Percentiles rank a stretch among this genome's conserved stretches.
Conservation (phyloP, 2,797 vertebrate genomes). For the Myioborus miniatus region DNA sequence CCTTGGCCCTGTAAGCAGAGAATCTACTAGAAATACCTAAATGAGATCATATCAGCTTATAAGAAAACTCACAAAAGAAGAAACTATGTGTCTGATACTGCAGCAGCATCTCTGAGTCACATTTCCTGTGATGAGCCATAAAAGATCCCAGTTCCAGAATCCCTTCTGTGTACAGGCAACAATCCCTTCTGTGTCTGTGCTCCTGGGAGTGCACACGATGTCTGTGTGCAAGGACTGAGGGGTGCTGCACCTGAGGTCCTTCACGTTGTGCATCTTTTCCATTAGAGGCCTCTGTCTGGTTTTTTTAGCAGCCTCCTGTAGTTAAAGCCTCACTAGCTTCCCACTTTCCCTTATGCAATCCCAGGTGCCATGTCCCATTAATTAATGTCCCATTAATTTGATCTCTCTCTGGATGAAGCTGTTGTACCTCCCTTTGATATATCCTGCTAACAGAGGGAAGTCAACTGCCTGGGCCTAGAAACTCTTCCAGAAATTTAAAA, state of each 20-base stretch:
- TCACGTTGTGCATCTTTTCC: background rate
- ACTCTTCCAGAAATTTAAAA: background rate
- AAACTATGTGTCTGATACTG: background rate
- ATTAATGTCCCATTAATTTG: background rate
- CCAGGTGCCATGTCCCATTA: background rate
- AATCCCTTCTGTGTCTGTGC: background rate
- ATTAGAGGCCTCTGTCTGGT: background rate
- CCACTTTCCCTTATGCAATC: background rate
- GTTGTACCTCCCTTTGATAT: background rate
- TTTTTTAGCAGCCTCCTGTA: background rate
- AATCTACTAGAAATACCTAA: background rate
- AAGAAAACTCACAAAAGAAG: background rate
- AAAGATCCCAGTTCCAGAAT: background rate
- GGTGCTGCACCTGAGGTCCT: background rate
- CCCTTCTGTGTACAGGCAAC: background rate
- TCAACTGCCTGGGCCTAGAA: background rate
- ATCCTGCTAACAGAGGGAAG: background rate
- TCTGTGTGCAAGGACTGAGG: background rate
- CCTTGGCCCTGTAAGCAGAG: background rate
- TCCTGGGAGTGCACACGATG: background rate
- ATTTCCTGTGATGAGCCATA: background rate
- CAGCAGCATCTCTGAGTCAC: background rate
- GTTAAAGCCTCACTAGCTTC: background rate
- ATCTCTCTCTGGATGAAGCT: background rate
- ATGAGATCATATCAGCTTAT: background rate